These are phyloP conservation scores for Calliopsis andreniformis DNA, from an alignment of 1,140 invertebrate genomes.

Conservation along the genomic window DNA sequence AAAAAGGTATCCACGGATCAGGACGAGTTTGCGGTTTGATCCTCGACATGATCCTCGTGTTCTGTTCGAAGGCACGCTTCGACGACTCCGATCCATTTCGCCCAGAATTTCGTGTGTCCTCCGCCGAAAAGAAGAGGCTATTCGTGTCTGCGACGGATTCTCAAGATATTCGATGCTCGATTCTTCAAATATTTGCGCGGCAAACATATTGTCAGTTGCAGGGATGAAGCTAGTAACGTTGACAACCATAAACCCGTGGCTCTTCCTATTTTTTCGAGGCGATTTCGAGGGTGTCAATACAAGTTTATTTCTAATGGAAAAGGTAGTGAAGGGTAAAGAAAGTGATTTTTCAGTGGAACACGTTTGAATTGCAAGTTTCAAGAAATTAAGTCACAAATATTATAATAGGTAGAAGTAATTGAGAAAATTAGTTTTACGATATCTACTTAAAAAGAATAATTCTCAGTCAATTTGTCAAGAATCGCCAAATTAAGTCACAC, in stretches of 20 bases:
- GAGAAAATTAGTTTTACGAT: too few species aligned
- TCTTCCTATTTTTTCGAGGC: too few species aligned
- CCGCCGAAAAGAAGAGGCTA: slow-evolving; percentile 9
- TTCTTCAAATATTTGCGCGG: slow-evolving; percentile 28
- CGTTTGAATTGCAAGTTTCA: too few species aligned
- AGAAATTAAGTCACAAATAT: too few species aligned
- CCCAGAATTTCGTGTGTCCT: slow-evolving; percentile 49
- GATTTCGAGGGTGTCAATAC: too few species aligned
- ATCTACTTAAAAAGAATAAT: too few species aligned
- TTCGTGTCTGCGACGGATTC: slow-evolving; percentile 4
- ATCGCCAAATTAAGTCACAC: too few species aligned
- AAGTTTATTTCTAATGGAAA: too few species aligned
- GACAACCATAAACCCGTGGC: slow-evolving; percentile 6
- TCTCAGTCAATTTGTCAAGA: too few species aligned
- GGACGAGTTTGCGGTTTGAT: slow-evolving; percentile 63
- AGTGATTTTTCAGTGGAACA: too few species aligned
- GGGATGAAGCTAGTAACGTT: background rate
- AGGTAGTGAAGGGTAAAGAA: background rate
- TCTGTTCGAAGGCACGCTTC: slow-evolving; percentile 68
- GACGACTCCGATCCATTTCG: slow-evolving; percentile 65
- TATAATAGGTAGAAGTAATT: too few species aligned
- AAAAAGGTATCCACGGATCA: slow-evolving; percentile 54
- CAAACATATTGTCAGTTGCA: background rate
- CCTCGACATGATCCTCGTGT: slow-evolving; percentile 67
- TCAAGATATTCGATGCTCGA: background rate